Percentiles rank a stretch among this genome's conserved stretches.
Evolutionary conservation across 2,888 invertebrate species (phyloP).

Genomic region (Eucriotettix oculatus): DNA sequence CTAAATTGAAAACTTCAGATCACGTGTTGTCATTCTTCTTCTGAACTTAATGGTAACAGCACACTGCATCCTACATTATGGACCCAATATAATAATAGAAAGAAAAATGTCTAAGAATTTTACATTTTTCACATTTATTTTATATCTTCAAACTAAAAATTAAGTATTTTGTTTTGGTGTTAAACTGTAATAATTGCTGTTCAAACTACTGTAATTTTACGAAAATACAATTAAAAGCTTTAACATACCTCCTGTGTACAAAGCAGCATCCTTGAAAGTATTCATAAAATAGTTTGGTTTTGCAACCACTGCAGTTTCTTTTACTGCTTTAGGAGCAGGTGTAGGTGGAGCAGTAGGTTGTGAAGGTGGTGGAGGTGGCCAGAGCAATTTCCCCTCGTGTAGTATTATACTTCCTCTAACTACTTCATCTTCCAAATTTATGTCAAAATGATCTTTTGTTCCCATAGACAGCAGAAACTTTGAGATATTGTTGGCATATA

Average conservation of each 20-base stretch:
- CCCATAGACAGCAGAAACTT: conserved; percentile 71
- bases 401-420: conserved; percentile 68
- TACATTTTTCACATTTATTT: too few species aligned
- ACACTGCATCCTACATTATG: too few species aligned
- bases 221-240: too few species aligned
- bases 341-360: conserved; percentile 33
- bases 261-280: conserved; percentile 47
- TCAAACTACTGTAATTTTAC: too few species aligned
- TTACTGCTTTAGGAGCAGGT: conserved; percentile 24
- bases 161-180: too few species aligned
- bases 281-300: conserved; percentile 47
- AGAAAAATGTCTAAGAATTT: too few species aligned
- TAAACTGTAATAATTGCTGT: too few species aligned
- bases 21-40: too few species aligned
- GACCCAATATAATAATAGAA: too few species aligned
- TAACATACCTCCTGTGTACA: conserved; percentile 45
- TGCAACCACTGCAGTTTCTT: conserved; percentile 23
- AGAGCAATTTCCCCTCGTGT: conserved; percentile 54
- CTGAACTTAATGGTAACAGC: too few species aligned
- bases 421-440: conserved; percentile 73
- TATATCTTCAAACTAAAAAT: too few species aligned
- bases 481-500: conserved; percentile 83
- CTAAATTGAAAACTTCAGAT: too few species aligned
- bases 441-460: conserved; percentile 55
- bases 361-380: conserved; percentile 59